Percentiles rank a stretch among this genome's conserved stretches.
These are phyloP conservation scores for Paratilapia polleni DNA, from an alignment of 2,113 vertebrate genomes.

Conservation along the genomic window DNA sequence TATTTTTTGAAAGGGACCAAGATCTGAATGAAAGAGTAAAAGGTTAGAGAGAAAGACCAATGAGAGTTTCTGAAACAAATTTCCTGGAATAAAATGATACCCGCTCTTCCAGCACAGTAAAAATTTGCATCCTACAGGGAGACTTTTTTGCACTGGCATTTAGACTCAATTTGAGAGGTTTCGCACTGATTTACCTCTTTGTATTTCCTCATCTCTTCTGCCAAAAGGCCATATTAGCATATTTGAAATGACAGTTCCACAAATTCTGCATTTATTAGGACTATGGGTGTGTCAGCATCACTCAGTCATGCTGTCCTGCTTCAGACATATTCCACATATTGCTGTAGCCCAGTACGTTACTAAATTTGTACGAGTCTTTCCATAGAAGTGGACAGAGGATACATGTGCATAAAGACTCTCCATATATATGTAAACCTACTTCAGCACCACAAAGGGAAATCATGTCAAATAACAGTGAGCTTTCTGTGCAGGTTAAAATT, in stretches of 20 bases:
- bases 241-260: conserved; percentile 44
- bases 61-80: neutral
- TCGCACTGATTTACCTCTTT: conserved; percentile 51
- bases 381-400: neutral
- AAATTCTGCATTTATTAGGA: conserved; percentile 40
- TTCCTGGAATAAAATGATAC: neutral
- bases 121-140: conserved; percentile 15
- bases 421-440: conserved; percentile 4
- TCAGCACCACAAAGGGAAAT: neutral
- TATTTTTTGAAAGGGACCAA: neutral
- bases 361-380: neutral
- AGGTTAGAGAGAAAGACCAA: neutral
- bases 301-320: conserved; percentile 13
- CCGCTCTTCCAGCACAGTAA: neutral
- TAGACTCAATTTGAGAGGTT: conserved; percentile 48
- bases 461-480: neutral
- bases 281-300: conserved; percentile 1
- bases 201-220: conserved; percentile 32
- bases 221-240: conserved; percentile 75
- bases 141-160: conserved; percentile 48
- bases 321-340: neutral
- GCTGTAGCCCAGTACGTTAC: neutral
- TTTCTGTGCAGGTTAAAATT: neutral
- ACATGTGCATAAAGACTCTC: neutral
- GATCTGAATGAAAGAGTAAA: neutral